Base-by-base conservation (phyloP, 2,888 invertebrate species). In the Carabus problematicus region DNA sequence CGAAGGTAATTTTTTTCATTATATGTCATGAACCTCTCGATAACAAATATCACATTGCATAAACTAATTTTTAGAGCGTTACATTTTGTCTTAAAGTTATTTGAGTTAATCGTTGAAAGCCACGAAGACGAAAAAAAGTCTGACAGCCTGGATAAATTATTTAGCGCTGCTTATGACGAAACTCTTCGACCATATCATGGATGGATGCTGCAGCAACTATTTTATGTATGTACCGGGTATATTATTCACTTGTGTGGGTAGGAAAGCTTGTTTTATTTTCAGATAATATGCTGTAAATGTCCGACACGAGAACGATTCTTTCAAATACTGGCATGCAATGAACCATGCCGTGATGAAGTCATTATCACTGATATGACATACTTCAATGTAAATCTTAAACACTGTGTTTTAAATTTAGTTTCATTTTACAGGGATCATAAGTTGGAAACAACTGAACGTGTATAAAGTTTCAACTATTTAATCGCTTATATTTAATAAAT, bases 171-270 rank as follows among this genome's bases (percentile, higher is more conserved):
- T 0, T 93, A 93, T 79, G 86, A 89, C 74, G 86, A 86, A 60
- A 88, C 90, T 42, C 82, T 94, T 16, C 90, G 91, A 78, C 86
- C 85, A 71, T 89, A 91, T 78, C 93, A 93, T 75, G 90, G 88
- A 72, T 93, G 92, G 88, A 83, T 92, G 75, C 88, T 90, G 3
- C 90, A 90, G 77, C 89, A 90, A 82, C 80, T 92, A 59, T 91
- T 92, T 79, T 83, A 84, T 78, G 92, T 92, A 84, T 41, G 54
- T 63, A 63, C 41, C 41, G 41, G n/a, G 40, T 39, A 18, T 29
- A 29, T 29, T 29, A 29, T 29, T 29, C 29, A 6, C 29, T 29
- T 29, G 29, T 29, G 6, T 29, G 29, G 29, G 3, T 29, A 29
- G 29, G 29, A 29, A 29, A 29, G 6, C 29, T 29, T 19, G 19